Conservation (phyloP, 2,113 vertebrate species). For the Oophaga pumilio region DNA sequence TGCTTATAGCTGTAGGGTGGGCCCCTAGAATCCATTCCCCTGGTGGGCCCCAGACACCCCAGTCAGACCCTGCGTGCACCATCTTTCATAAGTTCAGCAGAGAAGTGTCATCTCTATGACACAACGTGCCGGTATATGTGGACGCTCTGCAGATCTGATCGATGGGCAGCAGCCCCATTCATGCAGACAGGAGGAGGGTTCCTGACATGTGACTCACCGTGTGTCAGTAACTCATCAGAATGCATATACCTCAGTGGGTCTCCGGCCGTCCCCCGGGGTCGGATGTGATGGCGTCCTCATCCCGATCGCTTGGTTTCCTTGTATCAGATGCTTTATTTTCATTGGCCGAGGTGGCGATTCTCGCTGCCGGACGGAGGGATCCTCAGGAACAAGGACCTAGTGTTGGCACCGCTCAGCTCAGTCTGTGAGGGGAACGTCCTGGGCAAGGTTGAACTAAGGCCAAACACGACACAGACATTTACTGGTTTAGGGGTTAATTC, state of each 20-base stretch:
- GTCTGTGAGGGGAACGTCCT: neutral
- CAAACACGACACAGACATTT: neutral
- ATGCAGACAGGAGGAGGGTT: too few relatives aligned
- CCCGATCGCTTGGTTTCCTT: neutral
- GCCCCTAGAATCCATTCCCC: too few relatives aligned
- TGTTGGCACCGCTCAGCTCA: neutral
- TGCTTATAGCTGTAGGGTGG: too few relatives aligned
- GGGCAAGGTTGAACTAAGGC: neutral
- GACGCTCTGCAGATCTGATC: too few relatives aligned
- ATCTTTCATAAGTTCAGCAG: too few relatives aligned
- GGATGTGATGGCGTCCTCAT: neutral
- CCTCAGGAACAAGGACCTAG: neutral
- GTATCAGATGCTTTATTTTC: neutral
- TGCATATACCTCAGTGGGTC: neutral
- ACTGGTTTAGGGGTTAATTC: neutral
- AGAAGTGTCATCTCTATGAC: too few relatives aligned
- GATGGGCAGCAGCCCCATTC: too few relatives aligned
- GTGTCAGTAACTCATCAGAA: neutral
- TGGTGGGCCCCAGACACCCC: too few relatives aligned
- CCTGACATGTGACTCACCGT: neutral
- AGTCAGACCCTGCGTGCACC: too few relatives aligned
- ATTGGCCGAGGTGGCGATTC: neutral
- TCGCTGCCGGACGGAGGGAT: neutral
- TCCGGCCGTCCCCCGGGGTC: neutral
- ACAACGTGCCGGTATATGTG: too few relatives aligned